Evolutionary conservation across 2,888 invertebrate species (phyloP), one percentile per base, ranked within the genome.

Genomic region (Ophion ventricosus): DNA sequence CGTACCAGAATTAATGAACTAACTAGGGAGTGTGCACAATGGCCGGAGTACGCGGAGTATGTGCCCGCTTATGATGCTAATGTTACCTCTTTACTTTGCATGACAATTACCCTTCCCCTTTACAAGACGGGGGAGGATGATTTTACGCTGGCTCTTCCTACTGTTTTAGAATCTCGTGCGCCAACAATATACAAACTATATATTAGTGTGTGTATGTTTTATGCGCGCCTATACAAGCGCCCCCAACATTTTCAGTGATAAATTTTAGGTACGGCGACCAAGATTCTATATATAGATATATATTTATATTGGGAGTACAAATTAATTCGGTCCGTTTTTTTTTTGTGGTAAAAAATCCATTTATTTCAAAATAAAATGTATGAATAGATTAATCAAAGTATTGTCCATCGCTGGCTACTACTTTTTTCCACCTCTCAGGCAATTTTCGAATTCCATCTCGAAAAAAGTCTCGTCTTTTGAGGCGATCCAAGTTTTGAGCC

Each of bases 41-140:
- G 88, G 88, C 86, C 85, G 86, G 87, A 86, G 90, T 91, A 91
- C 90, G 89, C 89, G 84, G 89, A 91, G 89, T 91, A 92, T 92
- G 91, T 91, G 89, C 88, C 87, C 90, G 91, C 91, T 92, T 92
- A 91, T 91, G 91, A 92, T 92, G 92, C 92, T 92, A 92, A 92
- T 92, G 91, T 88, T 87, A 88, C 88, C 91, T 91, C 91, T 91
- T 90, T 89, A 90, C 90, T 92, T 91, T 92, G 92, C 92, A 92
- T 92, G 90, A 92, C 92, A 92, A 92, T 92, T 92, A 91, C 90
- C 87, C 87, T 84, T 90, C 86, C 87, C 84, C 82, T 56, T 59
- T 61, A 61, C 73, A 35, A 23, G 67, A 70, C 67, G 64, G 59
- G 64, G 70, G 26, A 49, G 76, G 66, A 66, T 59, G 57, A 72